These are phyloP conservation scores for Aplochiton taeniatus DNA, from an alignment of 2,797 vertebrate species.

Conservation along the genomic window DNA sequence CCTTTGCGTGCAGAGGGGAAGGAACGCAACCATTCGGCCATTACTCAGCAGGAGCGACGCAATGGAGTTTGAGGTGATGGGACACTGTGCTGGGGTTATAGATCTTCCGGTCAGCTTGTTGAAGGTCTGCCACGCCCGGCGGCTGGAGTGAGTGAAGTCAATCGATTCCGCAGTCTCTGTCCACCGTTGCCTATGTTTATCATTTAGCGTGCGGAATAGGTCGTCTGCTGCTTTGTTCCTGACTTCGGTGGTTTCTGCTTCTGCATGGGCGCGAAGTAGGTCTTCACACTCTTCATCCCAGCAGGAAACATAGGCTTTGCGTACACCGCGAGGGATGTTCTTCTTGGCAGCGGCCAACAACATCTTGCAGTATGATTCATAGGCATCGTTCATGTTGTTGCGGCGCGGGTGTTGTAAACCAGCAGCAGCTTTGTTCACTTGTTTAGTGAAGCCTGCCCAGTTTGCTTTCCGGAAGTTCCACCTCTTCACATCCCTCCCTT, in stretches of 20 bases:
- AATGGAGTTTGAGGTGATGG: slow-evolving; percentile 7
- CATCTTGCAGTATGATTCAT: slow-evolving; percentile 5
- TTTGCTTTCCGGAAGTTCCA: slow-evolving; percentile 15
- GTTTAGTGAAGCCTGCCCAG: slow-evolving; percentile 6
- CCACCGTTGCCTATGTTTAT: background rate
- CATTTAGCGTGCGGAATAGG: background rate
- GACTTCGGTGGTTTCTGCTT: background rate
- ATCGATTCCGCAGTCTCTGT: background rate
- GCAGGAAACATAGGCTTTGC: slow-evolving; percentile 6
- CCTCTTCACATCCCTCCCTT: slow-evolving; percentile 7
- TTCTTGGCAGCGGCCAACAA: slow-evolving; percentile 4
- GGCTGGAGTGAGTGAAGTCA: background rate
- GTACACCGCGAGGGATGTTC: background rate
- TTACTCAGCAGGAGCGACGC: slow-evolving; percentile 1
- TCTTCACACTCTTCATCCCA: slow-evolving; percentile 6
- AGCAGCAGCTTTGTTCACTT: slow-evolving; percentile 14
- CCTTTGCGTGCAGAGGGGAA: background rate
- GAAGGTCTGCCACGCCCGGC: background rate
- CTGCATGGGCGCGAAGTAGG: background rate
- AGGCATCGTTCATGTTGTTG: slow-evolving; percentile 8
- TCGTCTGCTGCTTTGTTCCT: background rate
- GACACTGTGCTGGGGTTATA: background rate
- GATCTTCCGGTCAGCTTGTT: slow-evolving; percentile 5
- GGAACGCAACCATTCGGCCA: background rate
- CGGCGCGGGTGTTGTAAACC: background rate